Percentiles rank a stretch among this genome's conserved stretches.
Evolutionary conservation across 2,113 vertebrate genomes (phyloP).

Genomic region (Calidris pygmaea): DNA sequence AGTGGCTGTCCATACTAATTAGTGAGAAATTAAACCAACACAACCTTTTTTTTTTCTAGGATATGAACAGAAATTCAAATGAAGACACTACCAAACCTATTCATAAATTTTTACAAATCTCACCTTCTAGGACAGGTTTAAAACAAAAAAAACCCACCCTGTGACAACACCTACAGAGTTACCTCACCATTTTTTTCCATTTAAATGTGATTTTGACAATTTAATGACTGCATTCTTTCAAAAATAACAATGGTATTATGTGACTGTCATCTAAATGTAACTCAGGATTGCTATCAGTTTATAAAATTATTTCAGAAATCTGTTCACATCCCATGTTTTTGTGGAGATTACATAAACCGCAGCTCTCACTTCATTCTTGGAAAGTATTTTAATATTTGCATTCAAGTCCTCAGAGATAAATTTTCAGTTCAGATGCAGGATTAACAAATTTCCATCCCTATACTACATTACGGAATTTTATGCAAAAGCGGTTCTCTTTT

Average conservation of each 20-base stretch:
- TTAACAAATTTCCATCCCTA: constrained; percentile 22
- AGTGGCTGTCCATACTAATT: not conserved
- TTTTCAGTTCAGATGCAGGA: constrained; percentile 12
- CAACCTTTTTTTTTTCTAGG: not conserved
- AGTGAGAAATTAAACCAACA: not conserved
- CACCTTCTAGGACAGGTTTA: not conserved
- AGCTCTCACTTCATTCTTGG: constrained; percentile 33
- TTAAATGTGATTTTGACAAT: constrained; percentile 45
- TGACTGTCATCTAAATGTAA: constrained; percentile 44
- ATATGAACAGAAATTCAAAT: not conserved
- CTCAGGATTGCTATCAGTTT: not conserved
- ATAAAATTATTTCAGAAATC: constrained; percentile 55
- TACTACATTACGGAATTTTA: not conserved
- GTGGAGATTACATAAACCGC: constrained; percentile 55
- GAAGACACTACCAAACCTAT: not conserved
- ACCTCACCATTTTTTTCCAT: constrained; percentile 13
- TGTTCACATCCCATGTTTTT: constrained; percentile 50
- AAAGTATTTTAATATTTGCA: constrained; percentile 38
- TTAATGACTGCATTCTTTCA: constrained; percentile 45
- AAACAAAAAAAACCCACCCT: not conserved
- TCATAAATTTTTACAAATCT: not conserved
- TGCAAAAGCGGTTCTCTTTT: not conserved
- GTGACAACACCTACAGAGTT: not conserved
- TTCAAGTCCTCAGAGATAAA: constrained; percentile 16
- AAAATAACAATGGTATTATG: constrained; percentile 48